Percentiles rank a stretch among this genome's conserved stretches.
Evolutionary conservation across 2,113 vertebrate species (phyloP).

Genomic region (Miniopterus natalensis): DNA sequence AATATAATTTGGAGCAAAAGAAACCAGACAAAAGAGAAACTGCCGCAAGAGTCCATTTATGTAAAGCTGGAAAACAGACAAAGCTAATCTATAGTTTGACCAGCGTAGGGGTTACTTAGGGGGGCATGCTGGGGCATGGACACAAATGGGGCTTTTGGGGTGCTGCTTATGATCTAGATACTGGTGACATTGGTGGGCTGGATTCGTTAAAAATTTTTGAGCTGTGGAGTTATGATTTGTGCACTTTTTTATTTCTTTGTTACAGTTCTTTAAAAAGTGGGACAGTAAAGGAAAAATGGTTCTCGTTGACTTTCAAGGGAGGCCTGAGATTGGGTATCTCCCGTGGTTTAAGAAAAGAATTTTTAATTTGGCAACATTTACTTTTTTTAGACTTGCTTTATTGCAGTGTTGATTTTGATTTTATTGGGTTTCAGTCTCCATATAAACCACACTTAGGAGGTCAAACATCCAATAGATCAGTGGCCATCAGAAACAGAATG

Average conservation of each 20-base stretch:
- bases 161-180: neutral
- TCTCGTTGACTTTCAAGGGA: neutral
- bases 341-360: neutral
- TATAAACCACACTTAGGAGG: neutral
- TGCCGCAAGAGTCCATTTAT: accelerated
- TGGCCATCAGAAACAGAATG: neutral
- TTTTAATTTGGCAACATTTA: neutral
- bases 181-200: neutral
- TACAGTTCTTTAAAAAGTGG: neutral
- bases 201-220: neutral
- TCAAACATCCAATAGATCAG: neutral
- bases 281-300: neutral
- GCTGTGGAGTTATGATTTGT: neutral
- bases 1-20: neutral
- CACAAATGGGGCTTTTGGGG: neutral
- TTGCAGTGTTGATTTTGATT: neutral
- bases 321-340: neutral
- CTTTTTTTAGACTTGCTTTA: neutral
- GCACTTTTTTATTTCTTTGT: neutral
- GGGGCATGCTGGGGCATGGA: no score
- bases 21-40: neutral
- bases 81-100: neutral
- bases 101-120: neutral
- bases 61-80: neutral
- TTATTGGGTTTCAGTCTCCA: neutral